Evolutionary conservation across 2,113 vertebrate species (phyloP).

Genomic region (Eulacestoma nigropectus): DNA sequence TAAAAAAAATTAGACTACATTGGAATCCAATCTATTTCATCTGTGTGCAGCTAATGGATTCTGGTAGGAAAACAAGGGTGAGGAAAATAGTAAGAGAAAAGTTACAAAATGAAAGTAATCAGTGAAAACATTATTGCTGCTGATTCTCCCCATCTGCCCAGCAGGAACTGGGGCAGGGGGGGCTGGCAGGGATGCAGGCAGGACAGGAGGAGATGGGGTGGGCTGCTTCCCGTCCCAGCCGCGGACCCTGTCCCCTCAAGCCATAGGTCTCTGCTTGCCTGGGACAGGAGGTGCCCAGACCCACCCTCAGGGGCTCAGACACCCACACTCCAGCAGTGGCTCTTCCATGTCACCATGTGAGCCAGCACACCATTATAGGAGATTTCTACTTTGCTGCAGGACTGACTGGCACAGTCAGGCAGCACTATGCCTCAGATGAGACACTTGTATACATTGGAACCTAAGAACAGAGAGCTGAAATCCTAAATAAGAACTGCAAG

Average conservation of each 20-base stretch:
- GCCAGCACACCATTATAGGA: background rate
- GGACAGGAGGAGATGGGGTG: background rate
- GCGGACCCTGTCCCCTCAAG: accelerated
- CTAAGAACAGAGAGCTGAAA: background rate
- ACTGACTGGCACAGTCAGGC: background rate
- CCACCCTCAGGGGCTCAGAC: background rate
- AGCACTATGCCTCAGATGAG: background rate
- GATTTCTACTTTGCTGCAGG: background rate
- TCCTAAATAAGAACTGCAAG: background rate
- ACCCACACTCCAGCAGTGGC: accelerated
- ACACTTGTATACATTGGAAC: background rate
- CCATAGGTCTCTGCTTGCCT: background rate
- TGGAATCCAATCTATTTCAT: background rate
- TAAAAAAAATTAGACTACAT: background rate
- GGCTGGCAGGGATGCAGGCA: background rate
- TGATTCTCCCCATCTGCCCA: background rate
- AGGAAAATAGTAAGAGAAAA: background rate
- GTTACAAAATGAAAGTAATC: background rate
- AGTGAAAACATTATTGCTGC: background rate
- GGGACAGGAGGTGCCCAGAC: background rate
- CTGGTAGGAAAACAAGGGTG: background rate
- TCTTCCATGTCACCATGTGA: accelerated
- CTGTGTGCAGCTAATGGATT: background rate
- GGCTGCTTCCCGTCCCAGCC: background rate
- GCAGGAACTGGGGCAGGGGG: background rate